Evolutionary conservation across 2,888 invertebrate genomes (phyloP).

Genomic region (Neria commutata): DNA sequence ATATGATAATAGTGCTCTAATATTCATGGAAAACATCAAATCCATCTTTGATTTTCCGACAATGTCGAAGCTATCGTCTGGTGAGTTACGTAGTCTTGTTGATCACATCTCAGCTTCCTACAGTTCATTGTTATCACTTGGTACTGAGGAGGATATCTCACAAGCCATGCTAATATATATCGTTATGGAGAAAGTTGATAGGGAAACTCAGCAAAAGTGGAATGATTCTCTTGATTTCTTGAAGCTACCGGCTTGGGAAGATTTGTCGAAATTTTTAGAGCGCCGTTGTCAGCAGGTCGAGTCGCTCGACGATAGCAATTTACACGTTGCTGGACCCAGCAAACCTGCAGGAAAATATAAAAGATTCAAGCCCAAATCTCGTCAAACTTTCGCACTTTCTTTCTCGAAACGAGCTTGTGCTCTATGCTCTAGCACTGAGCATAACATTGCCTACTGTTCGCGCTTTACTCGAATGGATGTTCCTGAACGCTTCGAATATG

Average conservation of each 20-base stretch:
- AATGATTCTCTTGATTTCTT: constrained; percentile 7
- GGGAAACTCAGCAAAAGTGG: constrained; percentile 2
- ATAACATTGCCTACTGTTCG: background rate
- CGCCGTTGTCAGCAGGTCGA: constrained; percentile 7
- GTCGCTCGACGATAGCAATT: background rate
- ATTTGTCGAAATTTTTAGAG: constrained; percentile 5
- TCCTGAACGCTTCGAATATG: constrained; percentile 8
- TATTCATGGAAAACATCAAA: too few species aligned
- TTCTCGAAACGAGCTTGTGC: constrained; percentile 1
- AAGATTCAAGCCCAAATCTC: background rate
- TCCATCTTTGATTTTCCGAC: too few species aligned
- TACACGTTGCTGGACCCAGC: background rate
- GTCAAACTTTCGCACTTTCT: background rate
- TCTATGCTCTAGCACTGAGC: background rate
- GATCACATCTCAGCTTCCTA: constrained; percentile 5
- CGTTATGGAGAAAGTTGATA: constrained; percentile 2
- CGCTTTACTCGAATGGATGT: constrained; percentile 6
- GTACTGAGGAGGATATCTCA: background rate
- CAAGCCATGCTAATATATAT: constrained; percentile 10
- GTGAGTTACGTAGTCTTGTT: background rate
- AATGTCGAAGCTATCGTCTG: too few species aligned
- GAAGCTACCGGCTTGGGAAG: background rate
- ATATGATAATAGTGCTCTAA: too few species aligned
- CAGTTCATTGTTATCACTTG: constrained; percentile 13
- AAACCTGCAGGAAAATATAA: background rate